Conservation (phyloP, 2,113 vertebrate genomes). For the Panthera uncia region DNA sequence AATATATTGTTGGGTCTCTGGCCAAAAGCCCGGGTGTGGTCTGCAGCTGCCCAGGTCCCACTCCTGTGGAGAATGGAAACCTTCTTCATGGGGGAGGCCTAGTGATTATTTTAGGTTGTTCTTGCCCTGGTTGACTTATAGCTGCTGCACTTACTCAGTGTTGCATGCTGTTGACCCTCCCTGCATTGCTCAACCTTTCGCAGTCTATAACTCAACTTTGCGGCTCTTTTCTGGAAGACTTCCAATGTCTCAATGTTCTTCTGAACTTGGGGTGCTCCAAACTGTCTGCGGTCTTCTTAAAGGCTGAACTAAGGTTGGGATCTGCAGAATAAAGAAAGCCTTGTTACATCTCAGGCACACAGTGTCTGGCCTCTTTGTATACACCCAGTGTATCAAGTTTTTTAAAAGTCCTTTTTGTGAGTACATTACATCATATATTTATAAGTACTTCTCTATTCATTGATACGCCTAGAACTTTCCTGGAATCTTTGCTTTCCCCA, state of each 20-base stretch:
- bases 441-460: background rate
- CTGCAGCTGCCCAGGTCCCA: background rate
- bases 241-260: conserved; percentile 53
- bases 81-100: background rate
- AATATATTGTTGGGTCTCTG: background rate
- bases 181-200: background rate
- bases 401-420: background rate
- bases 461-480: background rate
- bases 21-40: background rate
- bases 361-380: conserved; percentile 12
- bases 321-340: conserved; percentile 26
- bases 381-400: background rate
- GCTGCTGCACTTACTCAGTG: background rate
- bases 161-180: background rate
- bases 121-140: background rate
- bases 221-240: conserved; percentile 54
- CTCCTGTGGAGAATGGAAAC: background rate
- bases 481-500: background rate
- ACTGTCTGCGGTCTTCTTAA: conserved; percentile 62
- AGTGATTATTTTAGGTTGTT: background rate
- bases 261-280: conserved; percentile 30
- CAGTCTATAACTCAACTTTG: conserved; percentile 45
- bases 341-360: background rate
- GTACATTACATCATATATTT: background rate
- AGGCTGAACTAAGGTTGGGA: background rate